A percentile compares a stretch with the other conserved stretches of the same genome.
phyloP scores from a whole-genome alignment of 2,888 invertebrate genomes.

The Stenolophus ochropezus region DNA sequence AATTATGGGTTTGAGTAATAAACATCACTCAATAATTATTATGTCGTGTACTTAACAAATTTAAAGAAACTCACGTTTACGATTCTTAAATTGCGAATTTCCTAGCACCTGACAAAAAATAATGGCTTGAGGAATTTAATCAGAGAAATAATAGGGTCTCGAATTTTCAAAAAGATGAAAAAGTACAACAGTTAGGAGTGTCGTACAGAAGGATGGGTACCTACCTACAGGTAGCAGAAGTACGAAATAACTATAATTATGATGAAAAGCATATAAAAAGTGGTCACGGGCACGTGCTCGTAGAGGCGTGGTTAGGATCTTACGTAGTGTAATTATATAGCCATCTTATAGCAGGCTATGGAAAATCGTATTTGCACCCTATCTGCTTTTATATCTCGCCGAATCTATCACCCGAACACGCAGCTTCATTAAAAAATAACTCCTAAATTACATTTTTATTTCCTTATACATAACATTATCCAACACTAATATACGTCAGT shows the following conservation, averaged over 20 bases:
- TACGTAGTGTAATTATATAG: slow-evolving; percentile 57
- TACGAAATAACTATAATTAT: slow-evolving; percentile 72
- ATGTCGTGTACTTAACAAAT: neutral
- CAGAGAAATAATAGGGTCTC: slow-evolving; percentile 35
- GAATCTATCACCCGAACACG: neutral
- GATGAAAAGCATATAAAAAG: slow-evolving; percentile 72
- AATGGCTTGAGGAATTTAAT: slow-evolving; percentile 42
- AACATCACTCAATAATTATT: slow-evolving; percentile 10
- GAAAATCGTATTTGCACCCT: neutral
- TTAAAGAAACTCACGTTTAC: slow-evolving; percentile 10
- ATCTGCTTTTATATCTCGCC: neutral
- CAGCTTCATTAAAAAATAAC: too few species aligned
- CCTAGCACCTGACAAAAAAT: slow-evolving; percentile 34
- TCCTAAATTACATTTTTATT: too few species aligned
- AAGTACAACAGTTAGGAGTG: slow-evolving; percentile 41
- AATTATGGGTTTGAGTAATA: slow-evolving; percentile 29
- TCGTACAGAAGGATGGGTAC: slow-evolving; percentile 37
- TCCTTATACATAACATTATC: too few species aligned
- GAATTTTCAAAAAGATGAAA: slow-evolving; percentile 44
- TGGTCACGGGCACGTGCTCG: slow-evolving; percentile 63
- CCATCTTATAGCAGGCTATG: slow-evolving; percentile 31
- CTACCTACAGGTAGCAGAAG: slow-evolving; percentile 53
- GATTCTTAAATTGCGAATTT: slow-evolving; percentile 26
- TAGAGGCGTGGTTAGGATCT: slow-evolving; percentile 19
- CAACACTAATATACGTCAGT: too few species aligned